Base-by-base conservation (phyloP, 1,140 invertebrate genomes). In the Schlechtendalia chinensis region DNA sequence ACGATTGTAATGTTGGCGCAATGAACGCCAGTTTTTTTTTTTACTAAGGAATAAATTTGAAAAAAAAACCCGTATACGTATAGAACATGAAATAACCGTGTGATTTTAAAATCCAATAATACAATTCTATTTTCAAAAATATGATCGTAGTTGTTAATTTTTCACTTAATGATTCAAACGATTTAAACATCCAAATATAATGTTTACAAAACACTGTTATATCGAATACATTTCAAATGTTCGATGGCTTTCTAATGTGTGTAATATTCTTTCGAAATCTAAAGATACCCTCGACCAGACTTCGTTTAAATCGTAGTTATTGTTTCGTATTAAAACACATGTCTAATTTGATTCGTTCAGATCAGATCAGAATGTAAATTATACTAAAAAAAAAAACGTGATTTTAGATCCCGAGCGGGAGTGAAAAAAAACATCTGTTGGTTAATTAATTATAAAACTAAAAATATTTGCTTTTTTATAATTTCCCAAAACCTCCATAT, bases 261-360 rank as follows among this genome's bases (percentile, higher is more conserved):
- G 32, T 45, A 67, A 67, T 67, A 67, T 39, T 67, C 19, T 67
- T 67, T 39, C 11, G 63, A 67, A 67, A 67, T 45, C 63, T 39
- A 39, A 39, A 22, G 32, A 45, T 67, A 22, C 39, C 22, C 5
- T 67, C 32, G 32, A 67, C 10, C 63, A n/a, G 17, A 27, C 61
- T 65, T 65, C 63, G 19, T 39, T 67, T 19, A 50, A 39, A 50
- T 12, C 14, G 47, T 50, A 14, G 47, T 14, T 67, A 67, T 67
- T 67, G 32, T 45, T 67, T 45, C 19, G n/a, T n/a, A 65, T 65
- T n/a, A 39, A 39, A 39, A 14, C n/a, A 39, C 17, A 29, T n/a
- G n/a, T 39, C 39, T 67, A 50, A n/a, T 22, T 45, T 67, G 17
- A 19, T 39, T 54, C 19, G 53, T 54, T 39, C 5, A 12, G 27